These are phyloP conservation scores for Mormyrus hasselquistii DNA, from an alignment of 2,797 vertebrate species.

Conservation along the genomic window DNA sequence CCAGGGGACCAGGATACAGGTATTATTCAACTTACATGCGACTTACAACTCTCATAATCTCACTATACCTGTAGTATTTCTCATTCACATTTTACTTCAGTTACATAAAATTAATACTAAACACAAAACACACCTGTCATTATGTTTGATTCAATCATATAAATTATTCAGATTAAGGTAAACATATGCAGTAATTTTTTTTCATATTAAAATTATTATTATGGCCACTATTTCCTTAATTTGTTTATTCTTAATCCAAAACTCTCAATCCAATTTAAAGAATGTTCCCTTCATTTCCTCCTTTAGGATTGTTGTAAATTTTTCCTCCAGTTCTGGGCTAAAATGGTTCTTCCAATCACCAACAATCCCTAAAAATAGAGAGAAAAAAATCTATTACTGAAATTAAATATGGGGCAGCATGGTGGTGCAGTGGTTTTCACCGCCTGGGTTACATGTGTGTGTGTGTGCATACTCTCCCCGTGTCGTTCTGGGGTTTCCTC, in stretches of 20 bases:
- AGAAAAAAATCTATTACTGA: background rate
- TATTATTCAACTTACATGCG: background rate
- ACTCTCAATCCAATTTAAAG: background rate
- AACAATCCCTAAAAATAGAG: background rate
- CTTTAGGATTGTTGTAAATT: slow-evolving; percentile 10
- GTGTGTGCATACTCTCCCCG: too few relatives aligned
- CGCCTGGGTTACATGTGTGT: too few relatives aligned
- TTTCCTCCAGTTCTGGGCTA: slow-evolving; percentile 9
- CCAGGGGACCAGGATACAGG: background rate
- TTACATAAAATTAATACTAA: background rate
- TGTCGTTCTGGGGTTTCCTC: too few relatives aligned
- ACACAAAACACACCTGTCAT: background rate
- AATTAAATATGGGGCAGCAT: background rate
- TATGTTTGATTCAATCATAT: background rate
- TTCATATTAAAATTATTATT: background rate
- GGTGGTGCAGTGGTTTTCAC: too few relatives aligned
- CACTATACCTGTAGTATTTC: background rate
- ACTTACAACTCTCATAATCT: background rate
- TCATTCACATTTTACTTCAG: background rate
- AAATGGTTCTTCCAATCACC: slow-evolving; percentile 20
- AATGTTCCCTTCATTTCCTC: slow-evolving; percentile 10
- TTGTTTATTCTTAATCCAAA: slow-evolving; percentile 1
- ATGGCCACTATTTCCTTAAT: background rate
- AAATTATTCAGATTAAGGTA: background rate
- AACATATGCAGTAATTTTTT: background rate